phyloP scores from a whole-genome alignment of 2,888 invertebrate species.

The Pammene fasciana region DNA sequence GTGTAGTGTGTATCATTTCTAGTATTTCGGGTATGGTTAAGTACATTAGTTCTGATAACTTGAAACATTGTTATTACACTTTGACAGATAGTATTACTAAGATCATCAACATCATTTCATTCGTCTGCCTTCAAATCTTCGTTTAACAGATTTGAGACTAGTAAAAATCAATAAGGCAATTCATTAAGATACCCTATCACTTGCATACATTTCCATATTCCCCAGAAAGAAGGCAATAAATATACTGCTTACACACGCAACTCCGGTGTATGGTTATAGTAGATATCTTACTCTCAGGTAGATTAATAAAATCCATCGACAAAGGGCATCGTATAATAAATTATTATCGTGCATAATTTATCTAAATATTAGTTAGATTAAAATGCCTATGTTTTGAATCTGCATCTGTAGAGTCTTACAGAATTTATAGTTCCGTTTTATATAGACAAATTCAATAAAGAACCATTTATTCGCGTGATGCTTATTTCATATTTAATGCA shows the following conservation, averaged over 20 bases:
- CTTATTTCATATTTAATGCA: too few species aligned
- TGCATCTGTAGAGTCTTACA: too few species aligned
- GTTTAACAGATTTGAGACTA: not conserved
- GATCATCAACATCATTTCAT: too few species aligned
- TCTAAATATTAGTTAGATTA: not conserved
- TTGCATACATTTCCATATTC: conserved; percentile 8
- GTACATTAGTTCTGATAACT: not conserved
- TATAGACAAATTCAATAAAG: too few species aligned
- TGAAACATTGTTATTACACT: not conserved
- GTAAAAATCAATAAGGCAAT: conserved; percentile 4
- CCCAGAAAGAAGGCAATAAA: conserved; percentile 1
- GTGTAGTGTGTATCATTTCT: not conserved
- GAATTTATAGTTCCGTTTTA: too few species aligned
- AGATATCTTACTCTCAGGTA: conserved; percentile 1
- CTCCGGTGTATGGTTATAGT: not conserved
- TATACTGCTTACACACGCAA: conserved; percentile 8
- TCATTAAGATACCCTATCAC: not conserved
- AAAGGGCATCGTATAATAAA: not conserved
- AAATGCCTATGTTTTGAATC: not conserved
- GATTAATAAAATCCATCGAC: not conserved
- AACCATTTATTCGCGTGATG: too few species aligned
- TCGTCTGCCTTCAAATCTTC: too few species aligned
- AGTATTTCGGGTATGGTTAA: conserved; percentile 1
- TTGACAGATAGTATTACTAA: too few species aligned
- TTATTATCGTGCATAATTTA: too few species aligned